Evolutionary conservation across 2,888 invertebrate genomes (phyloP), one percentile per base, ranked within the genome.

Genomic region (Latrodectus hesperus): DNA sequence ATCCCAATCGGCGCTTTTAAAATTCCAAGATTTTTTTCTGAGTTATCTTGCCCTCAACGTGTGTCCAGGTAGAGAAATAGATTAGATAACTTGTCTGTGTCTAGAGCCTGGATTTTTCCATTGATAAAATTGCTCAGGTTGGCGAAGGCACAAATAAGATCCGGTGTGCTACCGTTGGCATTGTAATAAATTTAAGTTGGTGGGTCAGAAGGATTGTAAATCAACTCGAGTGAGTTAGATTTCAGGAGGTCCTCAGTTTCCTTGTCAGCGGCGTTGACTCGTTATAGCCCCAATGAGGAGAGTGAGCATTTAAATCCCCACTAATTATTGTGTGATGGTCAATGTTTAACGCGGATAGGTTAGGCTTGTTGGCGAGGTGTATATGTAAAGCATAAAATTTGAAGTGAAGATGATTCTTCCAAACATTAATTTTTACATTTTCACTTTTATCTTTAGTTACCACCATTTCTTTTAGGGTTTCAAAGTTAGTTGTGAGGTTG

Each of bases 1-100:
- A n/a, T 5, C 67, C 67, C 14, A 67, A 67, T 67, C 67, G n/a
- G 67, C 67, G 2, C 22, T 67, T 67, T 67, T 67, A 67, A 67
- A 8, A 17, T 17, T 67, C 8, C 67, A 67, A 17, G 16, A 67
- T 22, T 67, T 14, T 4, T 17, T 5, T n/a, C n/a, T 17, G n/a
- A n/a, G n/a, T n/a, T n/a, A n/a, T n/a, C n/a, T n/a, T n/a, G n/a
- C n/a, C n/a, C 2, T 2, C 11, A 14, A n/a, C n/a, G n/a, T 17
- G 67, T 67, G 10, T 17, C n/a, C n/a, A n/a, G 16, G 67, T 2
- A 67, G n/a, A 67, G n/a, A 1, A 67, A 67, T 5, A n/a, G 67
- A 14, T 10, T 14, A 10, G n/a, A 8, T 5, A 67, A 67, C 22
- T 67, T 67, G 67, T 67, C 67, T 53, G 12, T 67, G 3, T 22